Evolutionary conservation across 2,113 vertebrate genomes (phyloP).

Genomic region (Aegithalos caudatus): DNA sequence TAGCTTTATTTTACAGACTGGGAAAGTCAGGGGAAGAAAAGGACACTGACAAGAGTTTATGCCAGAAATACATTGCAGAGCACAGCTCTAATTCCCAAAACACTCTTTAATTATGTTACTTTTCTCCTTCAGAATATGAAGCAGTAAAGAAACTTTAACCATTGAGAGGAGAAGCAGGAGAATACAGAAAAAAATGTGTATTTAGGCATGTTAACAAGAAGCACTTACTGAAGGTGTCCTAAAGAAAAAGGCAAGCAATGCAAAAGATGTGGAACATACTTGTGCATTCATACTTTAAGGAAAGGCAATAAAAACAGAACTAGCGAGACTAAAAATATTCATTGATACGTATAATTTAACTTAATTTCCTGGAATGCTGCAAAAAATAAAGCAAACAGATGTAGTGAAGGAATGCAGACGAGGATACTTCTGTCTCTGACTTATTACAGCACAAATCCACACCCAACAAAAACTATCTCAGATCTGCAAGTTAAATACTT

Average conservation of each 20-base stretch:
- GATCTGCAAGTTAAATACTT: slow-evolving; percentile 59
- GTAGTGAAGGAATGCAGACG: slow-evolving; percentile 46
- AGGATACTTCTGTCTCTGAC: slow-evolving; percentile 58
- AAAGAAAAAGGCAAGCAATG: background rate
- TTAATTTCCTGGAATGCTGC: slow-evolving; percentile 62
- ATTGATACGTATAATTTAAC: slow-evolving; percentile 36
- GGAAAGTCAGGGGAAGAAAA: slow-evolving; percentile 13
- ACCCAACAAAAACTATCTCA: slow-evolving; percentile 46
- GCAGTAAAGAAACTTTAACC: slow-evolving; percentile 13
- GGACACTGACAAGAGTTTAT: background rate
- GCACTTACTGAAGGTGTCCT: background rate
- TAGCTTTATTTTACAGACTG: slow-evolving; percentile 11
- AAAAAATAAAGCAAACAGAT: slow-evolving; percentile 62
- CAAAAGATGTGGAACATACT: background rate
- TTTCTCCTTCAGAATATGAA: slow-evolving; percentile 18
- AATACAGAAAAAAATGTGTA: background rate
- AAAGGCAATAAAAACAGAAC: slow-evolving; percentile 32
- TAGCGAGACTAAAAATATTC: slow-evolving; percentile 14
- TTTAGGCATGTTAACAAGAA: background rate
- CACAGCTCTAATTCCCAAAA: slow-evolving; percentile 20
- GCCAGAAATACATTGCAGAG: slow-evolving; percentile 20
- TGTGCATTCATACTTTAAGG: background rate
- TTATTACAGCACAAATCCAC: slow-evolving; percentile 44
- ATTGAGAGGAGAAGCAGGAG: background rate
- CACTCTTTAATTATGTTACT: background rate